Evolutionary conservation across 2,797 vertebrate genomes (phyloP).

Genomic region (Mus minutoides): DNA sequence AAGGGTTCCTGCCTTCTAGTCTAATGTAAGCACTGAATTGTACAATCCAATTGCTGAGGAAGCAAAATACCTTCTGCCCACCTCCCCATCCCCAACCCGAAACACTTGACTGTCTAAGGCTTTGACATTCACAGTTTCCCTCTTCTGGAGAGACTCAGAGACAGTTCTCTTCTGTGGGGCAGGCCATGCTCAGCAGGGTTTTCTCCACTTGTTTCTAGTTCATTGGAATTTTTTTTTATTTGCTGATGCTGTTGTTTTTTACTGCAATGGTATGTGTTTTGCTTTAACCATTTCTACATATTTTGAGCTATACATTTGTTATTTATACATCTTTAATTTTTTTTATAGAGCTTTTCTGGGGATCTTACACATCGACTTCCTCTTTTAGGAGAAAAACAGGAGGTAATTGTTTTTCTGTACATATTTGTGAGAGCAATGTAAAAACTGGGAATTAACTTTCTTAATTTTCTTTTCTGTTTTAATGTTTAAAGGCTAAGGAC

Average conservation of each 20-base stretch:
- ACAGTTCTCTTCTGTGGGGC: background rate
- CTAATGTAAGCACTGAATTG: conserved; percentile 8
- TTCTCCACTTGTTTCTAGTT: conserved; percentile 39
- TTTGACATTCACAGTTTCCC: conserved; percentile 9
- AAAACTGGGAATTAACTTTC: conserved; percentile 63
- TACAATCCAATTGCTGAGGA: background rate
- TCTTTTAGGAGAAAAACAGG: conserved; percentile 88
- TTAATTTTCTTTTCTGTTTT: conserved; percentile 13
- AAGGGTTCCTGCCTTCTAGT: conserved; percentile 18
- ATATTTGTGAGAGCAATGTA: conserved; percentile 57
- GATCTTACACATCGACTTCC: conserved; percentile 91
- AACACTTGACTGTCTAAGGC: background rate
- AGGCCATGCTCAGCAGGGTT: background rate
- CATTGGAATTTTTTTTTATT: conserved; percentile 27
- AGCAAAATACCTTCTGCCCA: conserved; percentile 7
- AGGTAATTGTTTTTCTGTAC: conserved; percentile 81
- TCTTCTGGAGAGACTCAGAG: background rate
- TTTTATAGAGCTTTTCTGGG: conserved; percentile 89
- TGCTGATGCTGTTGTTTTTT: conserved; percentile 41
- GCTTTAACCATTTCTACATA: conserved; percentile 31
- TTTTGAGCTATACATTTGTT: conserved; percentile 56
- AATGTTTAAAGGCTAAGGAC: conserved; percentile 83
- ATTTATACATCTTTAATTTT: conserved; percentile 53
- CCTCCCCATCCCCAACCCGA: too few relatives aligned
- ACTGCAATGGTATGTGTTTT: conserved; percentile 22